Percentiles rank a stretch among this genome's conserved stretches.
Conservation (phyloP, 2,888 invertebrate species). For the Drosophila crucigera region DNA sequence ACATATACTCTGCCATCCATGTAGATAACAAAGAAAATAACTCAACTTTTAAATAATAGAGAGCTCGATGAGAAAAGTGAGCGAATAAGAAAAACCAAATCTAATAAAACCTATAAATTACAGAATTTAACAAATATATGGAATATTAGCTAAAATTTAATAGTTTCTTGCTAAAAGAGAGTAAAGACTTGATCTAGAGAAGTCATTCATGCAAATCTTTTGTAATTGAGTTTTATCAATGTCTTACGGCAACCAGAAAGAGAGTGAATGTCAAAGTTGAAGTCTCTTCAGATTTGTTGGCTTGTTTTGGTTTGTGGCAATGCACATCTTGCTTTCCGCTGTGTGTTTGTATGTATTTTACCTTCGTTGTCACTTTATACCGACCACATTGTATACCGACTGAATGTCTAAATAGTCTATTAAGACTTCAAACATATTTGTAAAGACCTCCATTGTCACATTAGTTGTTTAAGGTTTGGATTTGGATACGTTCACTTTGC, state of each 20-base stretch:
- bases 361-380: background rate
- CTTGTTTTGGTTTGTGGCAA: background rate
- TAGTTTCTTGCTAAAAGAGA: background rate
- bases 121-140: background rate
- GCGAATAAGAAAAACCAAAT: too few relatives aligned
- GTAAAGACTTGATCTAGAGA: background rate
- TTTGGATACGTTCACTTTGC: too few relatives aligned
- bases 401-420: background rate
- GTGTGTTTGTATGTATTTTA: background rate
- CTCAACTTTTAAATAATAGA: background rate
- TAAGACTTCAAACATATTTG: background rate
- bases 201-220: background rate
- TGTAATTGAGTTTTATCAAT: background rate
- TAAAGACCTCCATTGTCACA: background rate
- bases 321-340: background rate
- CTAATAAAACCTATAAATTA: background rate
- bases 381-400: background rate
- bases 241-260: background rate
- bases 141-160: background rate
- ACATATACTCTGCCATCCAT: constrained; percentile 14
- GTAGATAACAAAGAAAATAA: background rate
- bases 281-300: background rate
- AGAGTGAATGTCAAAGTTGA: background rate
- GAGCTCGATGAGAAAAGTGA: background rate
- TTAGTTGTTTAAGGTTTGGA: background rate